Base-by-base conservation (phyloP, 2,888 invertebrate species). In the Thymelicus sylvestris region DNA sequence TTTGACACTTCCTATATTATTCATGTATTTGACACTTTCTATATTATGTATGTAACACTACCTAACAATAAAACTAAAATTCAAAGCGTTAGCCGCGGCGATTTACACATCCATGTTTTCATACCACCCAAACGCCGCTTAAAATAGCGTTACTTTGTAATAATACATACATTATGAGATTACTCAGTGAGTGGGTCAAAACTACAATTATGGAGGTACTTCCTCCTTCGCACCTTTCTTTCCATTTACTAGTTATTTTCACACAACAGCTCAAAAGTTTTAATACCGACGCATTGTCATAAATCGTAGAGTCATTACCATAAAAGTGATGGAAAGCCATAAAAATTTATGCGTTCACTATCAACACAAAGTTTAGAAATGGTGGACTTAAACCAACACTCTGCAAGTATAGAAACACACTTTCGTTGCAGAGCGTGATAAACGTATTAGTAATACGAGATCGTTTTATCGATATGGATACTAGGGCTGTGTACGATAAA, bases 301-400 rank as follows among this genome's bases (percentile, higher is more conserved):
- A 69, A 69, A 69, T 64, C 59, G 69, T 59, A 64, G 57, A n/a
- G 41, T 59, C 64, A 64, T 69, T 48, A 69, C 63, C 64, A 69
- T 69, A 69, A 69, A 69, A 69, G 63, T 47, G 63, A 69, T 39
- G 69, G 69, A 48, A 69, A 39, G 57, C 48, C 69, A 64, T 69
- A 69, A 69, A 69, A 59, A 48, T 39, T 59, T 69, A 69, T 41
- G 64, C 39, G 64, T 59, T 66, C 47, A 66, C 48, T 38, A 66
- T 66, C 50, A 24, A 65, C 50, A 48, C 48, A 57, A 47, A 57
- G 24, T 57, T 69, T 50, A 64, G 57, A 69, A 41, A 15, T 63
- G n/a, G 59, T 59, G 64, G 59, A 48, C 50, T 64, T 41, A 69
- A 69, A 69, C 50, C 64, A 65, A 59, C 64, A 65, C 57, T 24